A percentile compares a stretch with the other conserved stretches of the same genome.
Conservation (phyloP, 1,140 invertebrate genomes). For the Pseudoatta argentina region DNA sequence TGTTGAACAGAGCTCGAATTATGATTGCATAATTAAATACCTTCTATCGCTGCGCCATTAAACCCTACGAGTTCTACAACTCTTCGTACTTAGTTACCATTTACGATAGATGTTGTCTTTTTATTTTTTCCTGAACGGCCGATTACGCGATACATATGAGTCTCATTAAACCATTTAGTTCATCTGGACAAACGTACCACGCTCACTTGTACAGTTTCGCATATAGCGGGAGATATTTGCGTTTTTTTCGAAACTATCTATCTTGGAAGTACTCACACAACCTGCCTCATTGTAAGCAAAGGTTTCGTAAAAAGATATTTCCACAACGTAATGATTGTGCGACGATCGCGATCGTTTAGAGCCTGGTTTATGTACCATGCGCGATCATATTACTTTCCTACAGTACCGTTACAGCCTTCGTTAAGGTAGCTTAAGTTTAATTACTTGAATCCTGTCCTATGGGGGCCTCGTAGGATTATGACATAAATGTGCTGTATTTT, state of each 20-base stretch:
- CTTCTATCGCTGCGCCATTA: constrained; percentile 18
- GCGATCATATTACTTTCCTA: constrained; percentile 73
- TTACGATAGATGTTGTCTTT: constrained; percentile 23
- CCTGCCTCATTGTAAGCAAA: constrained; percentile 37
- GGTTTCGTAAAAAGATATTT: constrained; percentile 63
- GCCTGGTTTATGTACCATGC: constrained; percentile 50
- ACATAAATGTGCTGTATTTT: constrained; percentile 80
- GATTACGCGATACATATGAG: constrained; percentile 8
- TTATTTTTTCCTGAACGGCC: constrained; percentile 9
- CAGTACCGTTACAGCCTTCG: constrained; percentile 83
- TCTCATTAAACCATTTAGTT: constrained; percentile 42
- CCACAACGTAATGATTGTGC: constrained; percentile 43
- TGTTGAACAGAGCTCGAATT: constrained; percentile 67
- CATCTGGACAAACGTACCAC: constrained; percentile 53
- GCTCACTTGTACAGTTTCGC: constrained; percentile 49
- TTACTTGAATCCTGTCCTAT: constrained; percentile 82
- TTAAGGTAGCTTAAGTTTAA: constrained; percentile 85
- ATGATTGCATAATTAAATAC: constrained; percentile 51
- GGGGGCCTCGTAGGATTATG: constrained; percentile 85
- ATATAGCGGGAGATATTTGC: constrained; percentile 59
- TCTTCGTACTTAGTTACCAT: constrained; percentile 11
- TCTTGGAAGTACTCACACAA: constrained; percentile 58
- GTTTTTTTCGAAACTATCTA: constrained; percentile 67
- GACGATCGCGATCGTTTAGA: constrained; percentile 51
- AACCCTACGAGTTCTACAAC: constrained; percentile 36